phyloP scores from a whole-genome alignment of 2,113 vertebrate species.

The Chiloscyllium plagiosum region DNA sequence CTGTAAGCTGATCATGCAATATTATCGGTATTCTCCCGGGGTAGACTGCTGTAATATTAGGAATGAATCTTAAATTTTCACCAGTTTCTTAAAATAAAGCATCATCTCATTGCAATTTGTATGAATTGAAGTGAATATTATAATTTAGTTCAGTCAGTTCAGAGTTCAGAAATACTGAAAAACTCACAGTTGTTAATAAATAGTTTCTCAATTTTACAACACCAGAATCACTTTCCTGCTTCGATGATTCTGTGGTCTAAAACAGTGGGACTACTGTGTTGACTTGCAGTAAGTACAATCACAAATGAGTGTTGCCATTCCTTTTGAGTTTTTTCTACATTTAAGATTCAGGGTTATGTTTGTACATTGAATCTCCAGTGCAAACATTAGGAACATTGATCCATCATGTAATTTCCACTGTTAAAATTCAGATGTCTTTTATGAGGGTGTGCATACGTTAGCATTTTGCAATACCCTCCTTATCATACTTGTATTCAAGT shows the following conservation, averaged over 20 bases:
- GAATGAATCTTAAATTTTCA: not conserved
- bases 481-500: not conserved
- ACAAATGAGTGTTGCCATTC: not conserved
- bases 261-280: not conserved
- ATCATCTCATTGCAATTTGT: not conserved
- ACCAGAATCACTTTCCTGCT: not conserved
- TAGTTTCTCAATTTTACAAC: not conserved
- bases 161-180: not conserved
- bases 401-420: slow-evolving; percentile 7
- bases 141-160: not conserved
- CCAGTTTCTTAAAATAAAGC: not conserved
- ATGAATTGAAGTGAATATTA: not conserved
- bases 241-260: not conserved
- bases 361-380: not conserved
- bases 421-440: not conserved
- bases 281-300: not conserved
- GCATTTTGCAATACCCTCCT: not conserved
- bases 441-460: not conserved
- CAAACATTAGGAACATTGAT: not conserved
- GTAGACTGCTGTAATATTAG: not conserved
- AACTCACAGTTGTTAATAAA: not conserved
- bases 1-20: not conserved
- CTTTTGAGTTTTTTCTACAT: not conserved
- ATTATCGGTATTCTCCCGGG: not conserved
- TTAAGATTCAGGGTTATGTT: not conserved